Percentiles rank a stretch among this genome's conserved stretches.
These are phyloP conservation scores for Pollenia angustigena DNA, from an alignment of 2,888 invertebrate genomes.

Conservation along the genomic window DNA sequence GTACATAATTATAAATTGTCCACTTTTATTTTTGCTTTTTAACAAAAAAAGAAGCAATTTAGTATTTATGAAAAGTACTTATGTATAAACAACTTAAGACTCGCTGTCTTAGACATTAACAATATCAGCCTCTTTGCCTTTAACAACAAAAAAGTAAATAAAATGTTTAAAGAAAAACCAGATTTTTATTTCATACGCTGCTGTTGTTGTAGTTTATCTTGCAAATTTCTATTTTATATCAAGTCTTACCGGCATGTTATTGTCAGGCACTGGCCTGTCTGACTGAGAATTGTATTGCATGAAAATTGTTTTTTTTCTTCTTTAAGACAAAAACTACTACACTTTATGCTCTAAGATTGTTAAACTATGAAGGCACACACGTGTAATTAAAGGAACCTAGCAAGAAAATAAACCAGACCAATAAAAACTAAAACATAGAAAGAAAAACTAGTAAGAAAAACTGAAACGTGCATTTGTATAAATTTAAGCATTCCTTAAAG, in stretches of 20 bases:
- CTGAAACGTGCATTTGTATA: neutral
- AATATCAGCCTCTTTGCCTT: slow-evolving; percentile 34
- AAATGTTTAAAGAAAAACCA: slow-evolving; percentile 59
- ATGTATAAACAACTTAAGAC: slow-evolving; percentile 22
- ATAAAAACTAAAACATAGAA: slow-evolving; percentile 14
- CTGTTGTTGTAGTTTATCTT: slow-evolving; percentile 49
- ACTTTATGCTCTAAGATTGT: slow-evolving; percentile 5
- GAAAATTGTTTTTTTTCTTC: slow-evolving; percentile 34
- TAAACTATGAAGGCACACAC: slow-evolving; percentile 48
- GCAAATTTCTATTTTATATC: slow-evolving; percentile 66
- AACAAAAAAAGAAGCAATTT: no score
- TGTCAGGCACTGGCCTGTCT: slow-evolving; percentile 45
- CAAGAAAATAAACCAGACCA: neutral
- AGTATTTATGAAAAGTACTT: no score
- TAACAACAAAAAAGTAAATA: slow-evolving; percentile 41
- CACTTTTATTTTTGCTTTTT: no score
- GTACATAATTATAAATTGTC: no score
- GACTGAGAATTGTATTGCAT: slow-evolving; percentile 57
- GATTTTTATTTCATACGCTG: slow-evolving; percentile 61
- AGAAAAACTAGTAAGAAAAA: slow-evolving; percentile 7
- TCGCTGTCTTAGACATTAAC: slow-evolving; percentile 32
- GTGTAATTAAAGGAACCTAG: slow-evolving; percentile 65
- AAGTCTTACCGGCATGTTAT: slow-evolving; percentile 60
- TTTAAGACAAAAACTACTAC: slow-evolving; percentile 11
- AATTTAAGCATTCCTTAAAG: slow-evolving; percentile 4